Conservation (phyloP, 1,140 invertebrate species). For the Arctopsyche grandis region DNA sequence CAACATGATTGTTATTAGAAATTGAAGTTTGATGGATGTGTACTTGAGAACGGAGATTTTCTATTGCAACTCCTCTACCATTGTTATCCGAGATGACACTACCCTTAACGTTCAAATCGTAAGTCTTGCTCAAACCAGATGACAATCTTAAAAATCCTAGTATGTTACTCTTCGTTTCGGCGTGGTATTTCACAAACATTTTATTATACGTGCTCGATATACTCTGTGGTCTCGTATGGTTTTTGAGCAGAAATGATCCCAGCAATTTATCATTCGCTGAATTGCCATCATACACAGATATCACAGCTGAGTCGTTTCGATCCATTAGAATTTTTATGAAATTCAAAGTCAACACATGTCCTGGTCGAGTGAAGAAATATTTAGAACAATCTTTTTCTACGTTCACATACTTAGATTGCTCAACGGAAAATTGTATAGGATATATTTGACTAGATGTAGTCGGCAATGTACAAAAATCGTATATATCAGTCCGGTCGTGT, state of each 20-base stretch:
- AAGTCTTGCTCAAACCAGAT: conserved; percentile 82
- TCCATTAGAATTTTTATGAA: conserved; percentile 82
- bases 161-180: conserved; percentile 74
- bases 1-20: conserved; percentile 88
- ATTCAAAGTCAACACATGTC: conserved; percentile 84
- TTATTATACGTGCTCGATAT: conserved; percentile 80
- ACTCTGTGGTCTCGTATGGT: conserved; percentile 86
- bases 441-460: conserved; percentile 84
- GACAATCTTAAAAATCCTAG: conserved; percentile 80
- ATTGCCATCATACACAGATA: conserved; percentile 83
- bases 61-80: conserved; percentile 89
- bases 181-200: conserved; percentile 80
- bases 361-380: conserved; percentile 79
- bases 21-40: conserved; percentile 83
- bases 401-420: conserved; percentile 77
- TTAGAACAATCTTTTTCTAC: conserved; percentile 77
- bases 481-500: conserved; percentile 76
- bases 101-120: conserved; percentile 88
- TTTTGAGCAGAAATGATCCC: conserved; percentile 74
- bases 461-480: conserved; percentile 86
- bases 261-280: conserved; percentile 75
- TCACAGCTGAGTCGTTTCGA: conserved; percentile 75
- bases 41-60: conserved; percentile 84
- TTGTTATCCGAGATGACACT: conserved; percentile 89
- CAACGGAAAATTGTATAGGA: conserved; percentile 79